These are phyloP conservation scores for Thalassoma bifasciatum DNA, from an alignment of 2,113 vertebrate species.

Conservation along the genomic window DNA sequence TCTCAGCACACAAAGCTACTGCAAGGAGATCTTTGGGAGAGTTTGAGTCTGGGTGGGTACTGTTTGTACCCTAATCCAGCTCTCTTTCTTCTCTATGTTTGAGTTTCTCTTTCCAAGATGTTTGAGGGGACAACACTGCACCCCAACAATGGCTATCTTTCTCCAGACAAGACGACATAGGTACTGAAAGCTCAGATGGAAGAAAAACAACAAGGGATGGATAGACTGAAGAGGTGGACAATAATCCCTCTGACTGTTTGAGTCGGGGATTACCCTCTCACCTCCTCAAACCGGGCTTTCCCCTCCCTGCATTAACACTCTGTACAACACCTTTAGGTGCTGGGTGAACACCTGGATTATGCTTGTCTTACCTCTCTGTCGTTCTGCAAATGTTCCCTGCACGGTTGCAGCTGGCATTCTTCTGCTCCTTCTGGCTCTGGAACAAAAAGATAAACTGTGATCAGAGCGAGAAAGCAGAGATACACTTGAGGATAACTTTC, in stretches of 20 bases:
- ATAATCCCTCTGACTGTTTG: constrained; percentile 61
- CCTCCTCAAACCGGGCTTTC: constrained; percentile 50
- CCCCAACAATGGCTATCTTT: constrained; percentile 64
- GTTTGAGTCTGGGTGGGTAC: constrained; percentile 67
- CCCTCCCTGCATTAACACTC: constrained; percentile 39
- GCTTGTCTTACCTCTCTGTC: constrained; percentile 87
- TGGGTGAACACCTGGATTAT: neutral
- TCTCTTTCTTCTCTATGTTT: constrained; percentile 70
- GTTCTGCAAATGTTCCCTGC: constrained; percentile 82
- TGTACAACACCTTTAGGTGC: constrained; percentile 7
- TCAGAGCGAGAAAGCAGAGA: neutral
- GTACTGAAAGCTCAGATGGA: constrained; percentile 8
- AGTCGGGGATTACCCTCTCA: constrained; percentile 70
- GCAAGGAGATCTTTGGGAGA: constrained; percentile 35
- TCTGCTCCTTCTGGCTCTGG: constrained; percentile 91
- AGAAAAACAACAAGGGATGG: constrained; percentile 39
- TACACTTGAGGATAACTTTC: neutral
- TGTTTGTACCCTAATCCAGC: constrained; percentile 79
- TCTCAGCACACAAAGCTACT: constrained; percentile 49
- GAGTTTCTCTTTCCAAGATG: constrained; percentile 72
- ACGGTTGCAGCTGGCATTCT: constrained; percentile 75
- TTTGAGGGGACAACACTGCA: constrained; percentile 67
- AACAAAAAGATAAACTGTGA: neutral
- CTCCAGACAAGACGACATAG: constrained; percentile 43
- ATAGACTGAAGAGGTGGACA: constrained; percentile 30